Conservation (phyloP, 2,113 vertebrate species). For the Calypte anna region DNA sequence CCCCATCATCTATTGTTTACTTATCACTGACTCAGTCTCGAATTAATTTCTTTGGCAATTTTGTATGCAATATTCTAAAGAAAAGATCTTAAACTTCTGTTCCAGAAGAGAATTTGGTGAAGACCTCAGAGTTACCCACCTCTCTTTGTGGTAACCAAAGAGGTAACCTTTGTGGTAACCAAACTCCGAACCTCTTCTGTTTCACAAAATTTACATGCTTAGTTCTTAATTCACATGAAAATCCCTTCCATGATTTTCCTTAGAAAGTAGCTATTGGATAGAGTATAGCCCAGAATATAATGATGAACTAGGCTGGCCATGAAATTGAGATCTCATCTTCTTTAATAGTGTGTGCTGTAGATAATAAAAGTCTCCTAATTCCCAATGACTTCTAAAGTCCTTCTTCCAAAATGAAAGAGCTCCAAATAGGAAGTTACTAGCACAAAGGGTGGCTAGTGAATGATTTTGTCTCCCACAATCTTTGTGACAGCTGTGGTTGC, state of each 20-base stretch:
- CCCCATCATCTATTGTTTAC: neutral
- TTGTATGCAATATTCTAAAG: neutral
- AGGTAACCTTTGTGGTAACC: too few species aligned
- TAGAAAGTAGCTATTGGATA: neutral
- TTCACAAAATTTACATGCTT: neutral
- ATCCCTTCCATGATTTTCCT: neutral
- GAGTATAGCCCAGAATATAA: neutral
- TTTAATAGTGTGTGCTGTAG: neutral
- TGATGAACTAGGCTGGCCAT: neutral
- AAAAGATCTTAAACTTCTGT: neutral
- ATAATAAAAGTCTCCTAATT: neutral
- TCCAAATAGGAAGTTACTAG: neutral
- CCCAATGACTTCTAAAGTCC: neutral
- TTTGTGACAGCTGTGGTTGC: neutral
- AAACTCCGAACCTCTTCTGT: neutral
- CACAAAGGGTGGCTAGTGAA: neutral
- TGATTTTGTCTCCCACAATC: neutral
- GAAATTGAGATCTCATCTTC: neutral
- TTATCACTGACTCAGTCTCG: fast-evolving
- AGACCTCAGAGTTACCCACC: neutral
- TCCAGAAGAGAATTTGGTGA: neutral
- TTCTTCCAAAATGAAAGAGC: neutral
- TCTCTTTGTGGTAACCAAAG: neutral
- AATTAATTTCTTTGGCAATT: neutral
- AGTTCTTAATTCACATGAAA: neutral